Conservation (phyloP, 2,797 vertebrate species). For the Microcaecilia unicolor region DNA sequence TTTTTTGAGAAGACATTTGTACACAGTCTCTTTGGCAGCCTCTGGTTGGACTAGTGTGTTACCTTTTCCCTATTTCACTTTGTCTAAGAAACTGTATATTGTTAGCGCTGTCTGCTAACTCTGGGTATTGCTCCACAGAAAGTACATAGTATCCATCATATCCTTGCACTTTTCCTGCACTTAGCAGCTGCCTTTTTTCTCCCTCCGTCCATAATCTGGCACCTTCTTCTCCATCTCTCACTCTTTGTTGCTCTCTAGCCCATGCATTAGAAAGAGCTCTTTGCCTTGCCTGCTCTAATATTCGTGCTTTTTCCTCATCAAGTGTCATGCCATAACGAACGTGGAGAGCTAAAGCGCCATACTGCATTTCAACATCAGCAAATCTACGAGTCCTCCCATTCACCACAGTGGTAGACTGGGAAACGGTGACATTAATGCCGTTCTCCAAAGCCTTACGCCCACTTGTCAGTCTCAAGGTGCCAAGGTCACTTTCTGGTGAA, state of each 20-base stretch:
- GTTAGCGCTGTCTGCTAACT: slow-evolving; percentile 91
- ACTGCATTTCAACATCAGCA: slow-evolving; percentile 89
- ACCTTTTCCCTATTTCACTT: slow-evolving; percentile 97
- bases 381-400: slow-evolving; percentile 93
- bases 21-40: slow-evolving; percentile 72
- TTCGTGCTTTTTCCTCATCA: slow-evolving; percentile 88
- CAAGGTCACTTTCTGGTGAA: slow-evolving; percentile 86
- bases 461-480: slow-evolving; percentile 82
- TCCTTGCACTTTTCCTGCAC: slow-evolving; percentile 86
- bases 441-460: slow-evolving; percentile 92
- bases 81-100: slow-evolving; percentile 97
- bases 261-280: slow-evolving; percentile 84
- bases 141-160: slow-evolving; percentile 98
- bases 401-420: slow-evolving; percentile 90
- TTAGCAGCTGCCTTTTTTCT: slow-evolving; percentile 93
- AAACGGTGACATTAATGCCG: slow-evolving; percentile 90
- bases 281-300: slow-evolving; percentile 88
- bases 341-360: slow-evolving; percentile 79
- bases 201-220: slow-evolving; percentile 93
- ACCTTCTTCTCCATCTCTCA: slow-evolving; percentile 89
- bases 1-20: slow-evolving; percentile 46
- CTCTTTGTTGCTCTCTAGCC: slow-evolving; percentile 87
- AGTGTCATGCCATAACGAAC: slow-evolving; percentile 91
- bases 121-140: slow-evolving; percentile 97
- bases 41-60: slow-evolving; percentile 72